Evolutionary conservation across 2,797 vertebrate genomes (phyloP).

Genomic region (Artibeus lituratus): DNA sequence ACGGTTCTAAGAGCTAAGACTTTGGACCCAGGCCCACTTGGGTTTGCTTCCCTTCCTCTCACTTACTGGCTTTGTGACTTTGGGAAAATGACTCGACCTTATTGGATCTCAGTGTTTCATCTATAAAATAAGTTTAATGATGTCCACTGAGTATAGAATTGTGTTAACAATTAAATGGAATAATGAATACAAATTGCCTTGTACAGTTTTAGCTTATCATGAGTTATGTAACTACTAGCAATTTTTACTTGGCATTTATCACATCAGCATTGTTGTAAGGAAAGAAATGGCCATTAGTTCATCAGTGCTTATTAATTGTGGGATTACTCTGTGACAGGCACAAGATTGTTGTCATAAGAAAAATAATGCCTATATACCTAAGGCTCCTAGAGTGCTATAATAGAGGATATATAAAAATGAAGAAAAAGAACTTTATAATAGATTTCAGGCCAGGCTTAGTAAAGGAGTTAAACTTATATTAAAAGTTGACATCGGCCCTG

Average conservation of each 20-base stretch:
- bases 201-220: neutral
- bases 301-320: neutral
- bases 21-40: neutral
- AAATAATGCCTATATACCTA: neutral
- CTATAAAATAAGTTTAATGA: neutral
- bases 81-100: neutral
- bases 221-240: neutral
- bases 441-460: neutral
- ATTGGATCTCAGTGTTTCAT: neutral
- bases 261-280: neutral
- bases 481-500: neutral
- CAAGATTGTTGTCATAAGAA: neutral
- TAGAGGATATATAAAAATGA: neutral
- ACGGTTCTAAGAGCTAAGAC: neutral
- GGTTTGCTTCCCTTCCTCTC: neutral
- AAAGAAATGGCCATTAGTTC: neutral
- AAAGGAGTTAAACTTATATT: neutral
- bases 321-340: neutral
- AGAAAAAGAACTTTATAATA: neutral
- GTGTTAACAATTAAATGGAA: conserved; percentile 1
- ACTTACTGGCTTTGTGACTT: neutral
- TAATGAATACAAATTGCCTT: neutral
- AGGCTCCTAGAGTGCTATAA: neutral
- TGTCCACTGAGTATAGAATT: neutral
- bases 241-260: neutral